These are phyloP conservation scores for Drosophila bipectinata DNA, from an alignment of 1,140 invertebrate species.

Conservation along the genomic window DNA sequence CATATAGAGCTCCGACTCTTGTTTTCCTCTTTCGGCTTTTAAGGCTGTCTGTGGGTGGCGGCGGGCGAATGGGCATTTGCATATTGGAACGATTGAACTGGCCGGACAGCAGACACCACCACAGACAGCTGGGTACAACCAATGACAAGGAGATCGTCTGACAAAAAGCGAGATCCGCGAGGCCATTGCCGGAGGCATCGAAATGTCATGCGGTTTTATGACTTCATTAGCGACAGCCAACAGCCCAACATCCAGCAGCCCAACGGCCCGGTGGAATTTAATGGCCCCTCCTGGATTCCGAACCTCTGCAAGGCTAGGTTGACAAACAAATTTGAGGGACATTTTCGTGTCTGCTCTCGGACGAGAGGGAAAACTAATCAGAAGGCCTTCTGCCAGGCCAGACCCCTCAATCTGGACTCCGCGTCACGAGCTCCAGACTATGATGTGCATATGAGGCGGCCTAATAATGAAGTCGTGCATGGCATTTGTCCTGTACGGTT, in stretches of 20 bases:
- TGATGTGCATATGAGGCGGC: constrained; percentile 74
- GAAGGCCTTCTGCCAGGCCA: constrained; percentile 27
- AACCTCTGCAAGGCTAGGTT: neutral
- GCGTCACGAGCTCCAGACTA: constrained; percentile 68
- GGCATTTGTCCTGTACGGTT: constrained; percentile 60
- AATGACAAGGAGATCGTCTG: constrained; percentile 48
- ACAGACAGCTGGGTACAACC: neutral
- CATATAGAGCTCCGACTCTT: constrained; percentile 54
- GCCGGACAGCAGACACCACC: constrained; percentile 36
- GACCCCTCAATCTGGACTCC: constrained; percentile 33
- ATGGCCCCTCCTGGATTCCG: constrained; percentile 40
- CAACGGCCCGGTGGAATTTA: constrained; percentile 56
- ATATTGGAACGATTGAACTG: constrained; percentile 74
- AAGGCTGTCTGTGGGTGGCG: constrained; percentile 63
- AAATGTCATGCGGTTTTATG: constrained; percentile 81
- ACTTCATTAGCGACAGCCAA: constrained; percentile 76
- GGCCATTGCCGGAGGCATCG: constrained; percentile 55
- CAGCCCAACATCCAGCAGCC: constrained; percentile 19
- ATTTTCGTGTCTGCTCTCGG: constrained; percentile 66
- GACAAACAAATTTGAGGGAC: constrained; percentile 74
- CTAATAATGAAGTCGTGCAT: constrained; percentile 81
- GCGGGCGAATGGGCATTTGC: constrained; percentile 67
- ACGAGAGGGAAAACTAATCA: constrained; percentile 59
- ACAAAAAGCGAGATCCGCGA: constrained; percentile 67
- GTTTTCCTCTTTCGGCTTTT: constrained; percentile 9